These are phyloP conservation scores for Drosophila oshimai DNA, from an alignment of 1,140 invertebrate genomes.

Conservation along the genomic window DNA sequence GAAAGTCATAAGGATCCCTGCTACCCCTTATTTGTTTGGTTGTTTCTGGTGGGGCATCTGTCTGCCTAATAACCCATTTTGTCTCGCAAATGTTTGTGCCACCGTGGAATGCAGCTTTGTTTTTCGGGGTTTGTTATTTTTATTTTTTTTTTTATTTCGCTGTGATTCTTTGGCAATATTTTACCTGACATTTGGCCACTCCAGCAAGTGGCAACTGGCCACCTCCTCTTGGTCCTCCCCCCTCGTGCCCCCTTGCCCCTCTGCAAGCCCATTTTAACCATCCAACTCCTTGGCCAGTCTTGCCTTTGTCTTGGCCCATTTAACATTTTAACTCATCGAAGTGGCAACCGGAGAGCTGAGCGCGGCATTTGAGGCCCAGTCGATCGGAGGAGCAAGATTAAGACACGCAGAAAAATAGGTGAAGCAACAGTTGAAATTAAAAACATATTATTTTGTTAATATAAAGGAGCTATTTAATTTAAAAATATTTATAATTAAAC, in stretches of 20 bases:
- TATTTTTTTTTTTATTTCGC: not conserved
- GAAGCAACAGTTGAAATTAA: too few relatives aligned
- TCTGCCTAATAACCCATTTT: conserved; percentile 54
- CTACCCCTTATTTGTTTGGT: not conserved
- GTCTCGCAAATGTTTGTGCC: conserved; percentile 30
- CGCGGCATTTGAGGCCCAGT: conserved; percentile 24
- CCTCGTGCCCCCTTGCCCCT: not conserved
- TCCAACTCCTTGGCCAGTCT: conserved; percentile 9
- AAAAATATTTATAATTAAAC: too few relatives aligned
- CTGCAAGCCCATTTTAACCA: not conserved
- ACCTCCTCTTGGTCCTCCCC: not conserved
- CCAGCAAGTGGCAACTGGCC: conserved; percentile 42
- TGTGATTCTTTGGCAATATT: conserved; percentile 31
- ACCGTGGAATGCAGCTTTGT: conserved; percentile 37
- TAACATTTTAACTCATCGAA: conserved; percentile 61
- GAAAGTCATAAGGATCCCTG: not conserved
- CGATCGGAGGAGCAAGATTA: conserved; percentile 1
- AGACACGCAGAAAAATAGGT: not conserved
- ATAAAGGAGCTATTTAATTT: too few relatives aligned
- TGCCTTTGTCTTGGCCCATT: conserved; percentile 56
- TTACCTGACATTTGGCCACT: conserved; percentile 49
- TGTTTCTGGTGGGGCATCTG: not conserved
- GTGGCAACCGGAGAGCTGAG: not conserved
- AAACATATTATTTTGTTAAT: too few relatives aligned
- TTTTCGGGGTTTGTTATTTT: not conserved